These are phyloP conservation scores for Halesus radiatus DNA, from an alignment of 1,140 invertebrate genomes.

Conservation along the genomic window DNA sequence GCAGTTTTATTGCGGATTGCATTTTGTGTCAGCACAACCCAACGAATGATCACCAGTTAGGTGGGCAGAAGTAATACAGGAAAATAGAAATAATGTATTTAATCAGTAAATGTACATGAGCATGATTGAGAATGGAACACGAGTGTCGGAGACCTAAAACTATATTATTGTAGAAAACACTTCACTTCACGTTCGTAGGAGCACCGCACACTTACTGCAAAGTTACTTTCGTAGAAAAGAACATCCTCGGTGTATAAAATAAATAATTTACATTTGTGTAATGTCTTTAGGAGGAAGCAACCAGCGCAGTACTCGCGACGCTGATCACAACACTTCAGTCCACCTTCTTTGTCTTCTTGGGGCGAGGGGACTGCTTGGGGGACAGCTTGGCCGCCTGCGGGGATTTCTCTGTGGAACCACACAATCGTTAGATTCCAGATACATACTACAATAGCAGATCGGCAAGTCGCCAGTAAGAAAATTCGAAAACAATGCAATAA, in stretches of 20 bases:
- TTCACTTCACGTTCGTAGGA: slow-evolving; percentile 4
- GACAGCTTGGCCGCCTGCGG: slow-evolving; percentile 66
- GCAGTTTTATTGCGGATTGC: no score
- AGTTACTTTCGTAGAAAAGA: slow-evolving; percentile 13
- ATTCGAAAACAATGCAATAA: no score
- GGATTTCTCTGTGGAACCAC: slow-evolving; percentile 59
- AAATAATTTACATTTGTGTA: slow-evolving; percentile 28
- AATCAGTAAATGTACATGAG: slow-evolving; percentile 36
- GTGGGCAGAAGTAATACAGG: neutral
- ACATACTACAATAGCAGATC: no score
- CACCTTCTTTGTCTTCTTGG: slow-evolving; percentile 72
- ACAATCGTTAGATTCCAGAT: neutral
- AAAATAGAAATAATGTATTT: slow-evolving; percentile 27
- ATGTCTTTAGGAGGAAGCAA: slow-evolving; percentile 16
- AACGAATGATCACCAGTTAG: neutral
- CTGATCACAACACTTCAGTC: slow-evolving; percentile 12
- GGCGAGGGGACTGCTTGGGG: slow-evolving; percentile 67
- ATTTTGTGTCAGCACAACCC: no score
- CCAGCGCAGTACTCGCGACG: neutral
- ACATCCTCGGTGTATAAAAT: slow-evolving; percentile 16
- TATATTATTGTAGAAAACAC: slow-evolving; percentile 16
- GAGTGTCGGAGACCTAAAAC: slow-evolving; percentile 8
- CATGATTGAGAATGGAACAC: slow-evolving; percentile 4
- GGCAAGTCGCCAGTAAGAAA: no score
- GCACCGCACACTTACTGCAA: neutral